Conservation (phyloP, 2,797 vertebrate genomes). For the Pipistrellus nathusii region DNA sequence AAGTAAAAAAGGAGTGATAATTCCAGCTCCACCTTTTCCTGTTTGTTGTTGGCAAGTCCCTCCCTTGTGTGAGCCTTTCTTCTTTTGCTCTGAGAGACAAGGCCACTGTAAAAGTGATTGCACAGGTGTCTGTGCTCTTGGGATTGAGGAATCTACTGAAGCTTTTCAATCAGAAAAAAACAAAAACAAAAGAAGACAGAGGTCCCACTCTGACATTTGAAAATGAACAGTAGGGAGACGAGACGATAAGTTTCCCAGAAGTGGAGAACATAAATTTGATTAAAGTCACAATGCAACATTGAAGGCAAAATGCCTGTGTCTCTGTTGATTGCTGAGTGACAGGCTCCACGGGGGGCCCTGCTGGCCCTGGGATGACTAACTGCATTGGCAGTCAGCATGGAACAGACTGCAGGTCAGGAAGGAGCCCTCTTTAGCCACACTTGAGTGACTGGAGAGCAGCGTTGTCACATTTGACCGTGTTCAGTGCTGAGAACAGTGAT, state of each 20-base stretch:
- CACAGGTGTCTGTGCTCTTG: neutral
- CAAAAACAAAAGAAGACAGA: neutral
- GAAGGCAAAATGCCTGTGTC: conserved; percentile 13
- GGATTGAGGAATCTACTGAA: neutral
- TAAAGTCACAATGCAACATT: conserved; percentile 41
- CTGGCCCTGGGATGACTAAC: conserved; percentile 63
- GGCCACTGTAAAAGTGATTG: neutral
- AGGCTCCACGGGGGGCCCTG: conserved; percentile 56
- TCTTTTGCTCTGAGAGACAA: neutral
- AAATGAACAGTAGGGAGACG: neutral
- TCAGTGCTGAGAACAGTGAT: conserved; percentile 28
- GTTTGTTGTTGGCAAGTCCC: neutral
- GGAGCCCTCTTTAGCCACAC: conserved; percentile 65
- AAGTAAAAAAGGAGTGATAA: neutral
- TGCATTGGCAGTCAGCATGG: conserved; percentile 62
- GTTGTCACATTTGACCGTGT: conserved; percentile 57
- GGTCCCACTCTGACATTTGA: neutral
- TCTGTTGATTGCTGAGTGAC: conserved; percentile 69
- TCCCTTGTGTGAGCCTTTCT: neutral
- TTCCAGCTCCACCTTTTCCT: neutral
- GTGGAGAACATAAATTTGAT: conserved; percentile 56
- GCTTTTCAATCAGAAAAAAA: neutral
- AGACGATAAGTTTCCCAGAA: neutral
- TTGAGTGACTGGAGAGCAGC: conserved; percentile 71
- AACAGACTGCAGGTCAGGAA: conserved; percentile 78